Evolutionary conservation across 2,113 vertebrate genomes (phyloP).

Genomic region (Hippocampus mohnikei): DNA sequence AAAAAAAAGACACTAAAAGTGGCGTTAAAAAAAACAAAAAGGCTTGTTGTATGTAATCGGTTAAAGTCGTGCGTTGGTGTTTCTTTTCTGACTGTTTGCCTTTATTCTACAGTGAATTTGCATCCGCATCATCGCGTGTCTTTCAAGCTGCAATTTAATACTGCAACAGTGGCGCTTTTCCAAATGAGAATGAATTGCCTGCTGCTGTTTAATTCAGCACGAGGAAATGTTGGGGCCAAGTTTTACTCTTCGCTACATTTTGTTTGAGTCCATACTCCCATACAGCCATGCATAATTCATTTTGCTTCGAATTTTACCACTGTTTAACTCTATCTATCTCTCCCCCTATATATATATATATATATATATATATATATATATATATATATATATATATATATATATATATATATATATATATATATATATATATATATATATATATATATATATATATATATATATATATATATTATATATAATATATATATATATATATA

Average conservation of each 20-base stretch:
- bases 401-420: no score
- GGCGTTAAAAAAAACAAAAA: neutral
- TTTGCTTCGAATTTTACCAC: neutral
- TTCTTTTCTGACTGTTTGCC: neutral
- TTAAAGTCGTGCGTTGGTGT: neutral
- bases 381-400: no score
- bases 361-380: no score
- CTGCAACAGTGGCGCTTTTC: neutral
- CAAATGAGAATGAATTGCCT: neutral
- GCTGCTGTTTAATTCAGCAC: neutral
- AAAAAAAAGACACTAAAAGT: neutral
- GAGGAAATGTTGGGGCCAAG: neutral
- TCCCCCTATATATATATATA: no score
- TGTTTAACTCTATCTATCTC: neutral
- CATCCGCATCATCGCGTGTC: slow-evolving; percentile 42
- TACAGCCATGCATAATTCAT: neutral
- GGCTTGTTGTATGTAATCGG: neutral
- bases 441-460: no score
- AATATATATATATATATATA: no score
- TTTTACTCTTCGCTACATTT: neutral
- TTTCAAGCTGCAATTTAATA: neutral
- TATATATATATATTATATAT: no score
- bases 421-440: no score
- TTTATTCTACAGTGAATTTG: slow-evolving; percentile 50
- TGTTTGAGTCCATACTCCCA: no score